Percentiles rank a stretch among this genome's conserved stretches.
These are phyloP conservation scores for Dichetophora obliterata DNA, from an alignment of 2,888 invertebrate species.

Conservation along the genomic window DNA sequence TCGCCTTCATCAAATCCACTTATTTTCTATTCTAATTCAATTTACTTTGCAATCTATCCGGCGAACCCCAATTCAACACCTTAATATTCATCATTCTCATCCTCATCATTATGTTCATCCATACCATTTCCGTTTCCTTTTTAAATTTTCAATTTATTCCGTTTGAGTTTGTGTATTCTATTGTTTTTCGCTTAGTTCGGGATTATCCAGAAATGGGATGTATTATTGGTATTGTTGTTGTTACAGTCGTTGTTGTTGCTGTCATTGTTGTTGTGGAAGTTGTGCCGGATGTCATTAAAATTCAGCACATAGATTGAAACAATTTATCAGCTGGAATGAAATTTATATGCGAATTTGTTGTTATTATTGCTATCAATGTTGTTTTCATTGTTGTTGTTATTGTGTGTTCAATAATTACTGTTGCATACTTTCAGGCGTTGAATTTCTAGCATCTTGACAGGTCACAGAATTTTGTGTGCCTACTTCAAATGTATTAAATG, in stretches of 20 bases:
- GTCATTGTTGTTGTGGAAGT: not conserved
- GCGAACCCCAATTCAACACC: not conserved
- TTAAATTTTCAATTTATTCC: slow-evolving; percentile 12
- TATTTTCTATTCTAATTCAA: slow-evolving; percentile 27
- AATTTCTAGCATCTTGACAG: not conserved
- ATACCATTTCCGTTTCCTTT: slow-evolving; percentile 8
- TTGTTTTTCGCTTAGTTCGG: not conserved
- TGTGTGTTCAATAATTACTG: not conserved
- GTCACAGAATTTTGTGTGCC: not conserved
- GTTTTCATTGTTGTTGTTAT: not conserved
- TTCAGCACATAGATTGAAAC: slow-evolving; percentile 40
- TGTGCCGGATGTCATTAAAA: slow-evolving; percentile 40
- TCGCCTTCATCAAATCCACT: slow-evolving; percentile 11
- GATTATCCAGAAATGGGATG: not conserved
- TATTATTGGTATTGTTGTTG: no score
- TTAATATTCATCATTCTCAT: not conserved
- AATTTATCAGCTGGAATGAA: slow-evolving; percentile 44
- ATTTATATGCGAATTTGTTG: slow-evolving; percentile 34
- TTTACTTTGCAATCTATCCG: slow-evolving; percentile 11
- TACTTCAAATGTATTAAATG: not conserved
- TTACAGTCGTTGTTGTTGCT: not conserved
- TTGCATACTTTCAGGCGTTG: not conserved
- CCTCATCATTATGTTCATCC: not conserved
- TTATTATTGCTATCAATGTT: slow-evolving; percentile 2
- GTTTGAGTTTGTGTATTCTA: not conserved